Conservation (phyloP, 1,140 invertebrate species). For the Micrasema longulum region DNA sequence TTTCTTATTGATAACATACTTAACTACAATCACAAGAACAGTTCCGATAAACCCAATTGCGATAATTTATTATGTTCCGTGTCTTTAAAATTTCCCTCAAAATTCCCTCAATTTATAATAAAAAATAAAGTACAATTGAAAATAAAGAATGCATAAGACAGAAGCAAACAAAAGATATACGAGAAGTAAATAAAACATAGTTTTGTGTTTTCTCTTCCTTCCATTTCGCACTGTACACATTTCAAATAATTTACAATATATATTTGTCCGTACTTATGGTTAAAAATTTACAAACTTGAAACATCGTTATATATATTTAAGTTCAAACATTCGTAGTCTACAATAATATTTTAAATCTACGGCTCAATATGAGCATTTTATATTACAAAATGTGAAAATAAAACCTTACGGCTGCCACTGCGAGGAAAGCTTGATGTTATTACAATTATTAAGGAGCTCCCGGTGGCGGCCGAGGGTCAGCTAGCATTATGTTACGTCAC, state of each 20-base stretch:
- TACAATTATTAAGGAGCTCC: not conserved
- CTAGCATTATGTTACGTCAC: too few species aligned
- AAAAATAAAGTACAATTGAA: not conserved
- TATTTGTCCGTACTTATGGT: slow-evolving; percentile 32
- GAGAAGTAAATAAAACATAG: slow-evolving; percentile 15
- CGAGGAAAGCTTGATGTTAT: not conserved
- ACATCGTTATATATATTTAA: slow-evolving; percentile 39
- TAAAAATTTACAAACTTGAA: slow-evolving; percentile 42
- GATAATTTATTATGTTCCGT: slow-evolving; percentile 3
- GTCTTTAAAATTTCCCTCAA: slow-evolving; percentile 10
- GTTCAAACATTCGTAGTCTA: slow-evolving; percentile 35
- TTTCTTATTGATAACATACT: slow-evolving; percentile 31
- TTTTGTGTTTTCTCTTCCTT: slow-evolving; percentile 9
- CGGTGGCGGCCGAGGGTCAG: too few species aligned
- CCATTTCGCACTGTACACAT: not conserved
- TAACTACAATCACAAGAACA: slow-evolving; percentile 20
- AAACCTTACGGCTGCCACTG: slow-evolving; percentile 1
- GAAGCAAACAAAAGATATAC: not conserved
- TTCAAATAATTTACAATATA: slow-evolving; percentile 36
- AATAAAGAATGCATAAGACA: not conserved
- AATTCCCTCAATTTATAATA: slow-evolving; percentile 3
- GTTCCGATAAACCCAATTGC: slow-evolving; percentile 10
- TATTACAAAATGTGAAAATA: slow-evolving; percentile 26
- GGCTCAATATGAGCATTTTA: slow-evolving; percentile 43
- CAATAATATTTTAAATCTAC: slow-evolving; percentile 30